Conservation (phyloP, 2,113 vertebrate species). For the Muscicapa adusta region DNA sequence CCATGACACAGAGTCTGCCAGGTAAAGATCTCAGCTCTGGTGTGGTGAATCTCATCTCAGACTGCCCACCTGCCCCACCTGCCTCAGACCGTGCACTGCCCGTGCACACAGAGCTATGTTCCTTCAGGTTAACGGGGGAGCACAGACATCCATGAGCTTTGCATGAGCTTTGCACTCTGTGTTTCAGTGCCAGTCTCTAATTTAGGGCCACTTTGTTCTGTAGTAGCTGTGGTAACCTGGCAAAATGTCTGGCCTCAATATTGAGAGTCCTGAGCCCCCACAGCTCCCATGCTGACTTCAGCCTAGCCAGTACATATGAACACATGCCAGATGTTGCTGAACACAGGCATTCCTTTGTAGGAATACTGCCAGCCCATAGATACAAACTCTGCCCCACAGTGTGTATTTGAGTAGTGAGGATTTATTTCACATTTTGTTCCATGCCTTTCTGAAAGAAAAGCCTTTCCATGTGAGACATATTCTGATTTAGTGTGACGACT, state of each 20-base stretch:
- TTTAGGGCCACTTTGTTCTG: neutral
- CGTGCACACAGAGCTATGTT: neutral
- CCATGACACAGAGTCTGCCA: neutral
- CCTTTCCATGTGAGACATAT: neutral
- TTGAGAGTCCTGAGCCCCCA: neutral
- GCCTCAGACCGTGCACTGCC: accelerated
- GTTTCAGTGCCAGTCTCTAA: neutral
- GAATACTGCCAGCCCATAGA: neutral
- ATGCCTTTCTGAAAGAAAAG: neutral
- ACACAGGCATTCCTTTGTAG: conserved; percentile 32
- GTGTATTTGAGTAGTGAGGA: neutral
- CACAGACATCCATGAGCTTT: neutral
- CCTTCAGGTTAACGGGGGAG: neutral
- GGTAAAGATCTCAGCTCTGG: neutral
- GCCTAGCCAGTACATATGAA: neutral
- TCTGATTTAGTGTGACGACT: conserved; percentile 23
- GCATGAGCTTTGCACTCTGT: neutral
- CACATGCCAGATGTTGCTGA: neutral
- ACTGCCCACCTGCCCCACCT: neutral
- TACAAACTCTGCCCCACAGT: neutral
- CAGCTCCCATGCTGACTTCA: neutral
- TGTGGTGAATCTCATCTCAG: neutral
- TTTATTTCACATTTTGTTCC: conserved; percentile 29
- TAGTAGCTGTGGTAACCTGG: conserved; percentile 13
- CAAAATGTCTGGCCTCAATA: neutral